Evolutionary conservation across 2,888 invertebrate genomes (phyloP), one percentile per base, ranked within the genome.

Genomic region (Himalopsyche anomala): DNA sequence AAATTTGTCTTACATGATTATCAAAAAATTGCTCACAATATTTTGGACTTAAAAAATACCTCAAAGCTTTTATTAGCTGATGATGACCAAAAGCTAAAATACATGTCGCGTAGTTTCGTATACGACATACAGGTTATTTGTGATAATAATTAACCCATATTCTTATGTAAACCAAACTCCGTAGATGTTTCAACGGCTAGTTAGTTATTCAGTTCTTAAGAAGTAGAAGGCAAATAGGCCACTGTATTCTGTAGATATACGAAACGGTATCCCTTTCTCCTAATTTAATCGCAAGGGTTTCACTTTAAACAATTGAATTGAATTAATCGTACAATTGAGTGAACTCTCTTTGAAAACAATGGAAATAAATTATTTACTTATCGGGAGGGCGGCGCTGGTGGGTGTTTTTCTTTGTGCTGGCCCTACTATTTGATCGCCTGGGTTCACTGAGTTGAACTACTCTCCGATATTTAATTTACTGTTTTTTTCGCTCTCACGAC

Each of bases 271-370:
- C 56, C 56, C 56, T 56, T 56, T 62, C 4, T 28, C 62, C 8
- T 62, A 62, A 62, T 62, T 62, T 62, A 62, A 62, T 62, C 62
- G 62, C 62, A 62, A 62, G 62, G 62, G 62, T 62, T 62, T 62
- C 62, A 62, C 62, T 62, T 62, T 62, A 62, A 62, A 62, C 62
- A 62, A 62, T 62, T 62, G 62, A 62, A 62, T 62, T 62, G 62
- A 62, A 62, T 62, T 62, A 62, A 62, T 62, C 62, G 62, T 28
- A 62, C 62, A 62, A 62, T 62, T 62, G 62, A 62, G 62, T 62
- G 62, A 62, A 62, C 62, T 62, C 62, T 62, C 62, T 62, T 62
- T 62, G 62, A 62, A 62, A 62, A 62, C 62, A 62, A 19, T 62
- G 62, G 62, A 62, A 19, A 62, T 62, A 62, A 62, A 62, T 62